phyloP scores from a whole-genome alignment of 2,113 vertebrate species.

The Oryctolagus cuniculus region DNA sequence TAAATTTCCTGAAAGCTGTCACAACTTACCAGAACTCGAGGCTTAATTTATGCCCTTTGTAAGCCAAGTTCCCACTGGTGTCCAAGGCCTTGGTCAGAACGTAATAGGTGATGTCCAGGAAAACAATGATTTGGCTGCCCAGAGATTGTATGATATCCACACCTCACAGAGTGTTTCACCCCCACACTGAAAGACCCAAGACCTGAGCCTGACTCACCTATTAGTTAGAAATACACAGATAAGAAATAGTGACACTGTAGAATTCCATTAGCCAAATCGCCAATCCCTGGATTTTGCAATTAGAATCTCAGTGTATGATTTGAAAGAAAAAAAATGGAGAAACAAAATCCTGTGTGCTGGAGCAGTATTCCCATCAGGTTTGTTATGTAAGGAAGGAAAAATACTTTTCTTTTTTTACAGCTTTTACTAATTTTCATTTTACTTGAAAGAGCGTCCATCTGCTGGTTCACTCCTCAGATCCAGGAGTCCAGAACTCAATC shows the following conservation, averaged over 20 bases:
- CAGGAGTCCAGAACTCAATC: too few relatives aligned
- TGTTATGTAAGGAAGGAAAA: background rate
- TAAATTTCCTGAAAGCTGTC: conserved; percentile 44
- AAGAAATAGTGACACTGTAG: background rate
- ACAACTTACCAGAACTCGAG: conserved; percentile 3
- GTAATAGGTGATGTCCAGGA: background rate
- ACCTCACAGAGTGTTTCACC: background rate
- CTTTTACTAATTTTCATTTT: too few relatives aligned
- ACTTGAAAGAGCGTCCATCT: too few relatives aligned
- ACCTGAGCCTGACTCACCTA: background rate
- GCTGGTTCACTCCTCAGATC: too few relatives aligned
- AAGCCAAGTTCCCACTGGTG: conserved; percentile 62
- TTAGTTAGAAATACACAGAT: background rate
- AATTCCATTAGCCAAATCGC: conserved; percentile 19
- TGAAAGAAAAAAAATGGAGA: background rate
- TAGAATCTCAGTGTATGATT: conserved; percentile 49
- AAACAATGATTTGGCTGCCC: conserved; percentile 45
- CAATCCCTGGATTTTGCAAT: conserved; percentile 1
- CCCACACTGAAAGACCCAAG: background rate
- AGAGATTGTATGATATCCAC: background rate
- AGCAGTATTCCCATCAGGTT: background rate
- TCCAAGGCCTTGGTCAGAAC: conserved; percentile 51
- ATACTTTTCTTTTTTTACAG: background rate
- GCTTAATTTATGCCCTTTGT: conserved; percentile 48
- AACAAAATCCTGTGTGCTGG: background rate